Evolutionary conservation across 2,888 invertebrate species (phyloP).

Genomic region (Orchestes rusci): DNA sequence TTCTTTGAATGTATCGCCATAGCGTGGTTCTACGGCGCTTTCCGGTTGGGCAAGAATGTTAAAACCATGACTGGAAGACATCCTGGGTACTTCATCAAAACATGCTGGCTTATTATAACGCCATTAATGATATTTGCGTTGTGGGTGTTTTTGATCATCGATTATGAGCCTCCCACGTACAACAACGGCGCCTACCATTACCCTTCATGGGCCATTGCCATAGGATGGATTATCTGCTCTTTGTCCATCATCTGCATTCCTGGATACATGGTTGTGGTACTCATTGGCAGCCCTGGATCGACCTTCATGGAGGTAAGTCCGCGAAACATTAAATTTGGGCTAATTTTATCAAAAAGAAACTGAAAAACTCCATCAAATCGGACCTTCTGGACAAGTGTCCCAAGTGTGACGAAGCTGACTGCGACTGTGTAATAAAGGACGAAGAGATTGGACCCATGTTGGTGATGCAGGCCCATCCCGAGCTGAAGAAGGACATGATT

Average conservation of each 20-base stretch:
- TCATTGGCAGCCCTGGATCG: slow-evolving; percentile 64
- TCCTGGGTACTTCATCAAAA: slow-evolving; percentile 74
- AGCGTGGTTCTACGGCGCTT: slow-evolving; percentile 87
- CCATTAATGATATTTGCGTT: slow-evolving; percentile 76
- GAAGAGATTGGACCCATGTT: slow-evolving; percentile 36
- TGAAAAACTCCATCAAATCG: slow-evolving; percentile 66
- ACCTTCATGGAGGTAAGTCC: slow-evolving; percentile 61
- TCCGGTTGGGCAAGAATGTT: slow-evolving; percentile 71
- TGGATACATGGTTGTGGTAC: slow-evolving; percentile 65
- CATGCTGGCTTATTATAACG: slow-evolving; percentile 69
- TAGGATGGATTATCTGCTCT: slow-evolving; percentile 83
- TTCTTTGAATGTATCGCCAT: slow-evolving; percentile 90
- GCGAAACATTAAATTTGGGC: background rate
- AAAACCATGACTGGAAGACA: slow-evolving; percentile 82
- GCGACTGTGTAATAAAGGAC: slow-evolving; percentile 52
- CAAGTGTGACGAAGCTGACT: slow-evolving; percentile 69
- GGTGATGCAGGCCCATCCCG: slow-evolving; percentile 31
- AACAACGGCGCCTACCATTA: slow-evolving; percentile 72
- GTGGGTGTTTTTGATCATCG: slow-evolving; percentile 83
- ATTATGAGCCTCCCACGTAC: slow-evolving; percentile 80
- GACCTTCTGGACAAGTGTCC: slow-evolving; percentile 64
- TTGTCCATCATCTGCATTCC: slow-evolving; percentile 81
- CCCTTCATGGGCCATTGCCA: slow-evolving; percentile 76
- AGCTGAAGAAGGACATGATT: slow-evolving; percentile 22
- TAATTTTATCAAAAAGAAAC: slow-evolving; percentile 51